Evolutionary conservation across 2,888 invertebrate genomes (phyloP).

Genomic region (Heliconius charithonia): DNA sequence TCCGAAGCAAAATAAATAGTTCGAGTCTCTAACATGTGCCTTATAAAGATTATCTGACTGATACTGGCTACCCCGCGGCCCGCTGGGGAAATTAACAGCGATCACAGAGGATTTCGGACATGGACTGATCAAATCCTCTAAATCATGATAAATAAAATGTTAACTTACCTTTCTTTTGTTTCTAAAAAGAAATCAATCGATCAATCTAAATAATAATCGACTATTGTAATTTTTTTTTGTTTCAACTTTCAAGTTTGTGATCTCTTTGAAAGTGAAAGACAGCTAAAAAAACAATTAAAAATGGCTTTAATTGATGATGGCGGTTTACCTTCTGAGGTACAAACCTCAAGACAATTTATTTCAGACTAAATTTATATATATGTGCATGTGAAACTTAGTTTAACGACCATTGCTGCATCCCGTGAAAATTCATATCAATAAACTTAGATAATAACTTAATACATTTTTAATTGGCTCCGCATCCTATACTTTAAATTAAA

Average conservation of each 20-base stretch:
- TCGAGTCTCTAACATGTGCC: not conserved
- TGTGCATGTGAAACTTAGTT: too few species aligned
- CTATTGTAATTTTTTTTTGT: too few species aligned
- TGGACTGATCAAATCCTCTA: slow-evolving; percentile 27
- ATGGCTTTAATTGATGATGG: not conserved
- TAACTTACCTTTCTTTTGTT: not conserved
- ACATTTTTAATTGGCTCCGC: not conserved
- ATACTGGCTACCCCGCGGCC: slow-evolving; percentile 25
- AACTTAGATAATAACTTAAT: not conserved
- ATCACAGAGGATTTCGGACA: slow-evolving; percentile 28
- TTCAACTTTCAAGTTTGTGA: too few species aligned
- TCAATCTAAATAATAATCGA: too few species aligned
- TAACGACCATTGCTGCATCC: not conserved
- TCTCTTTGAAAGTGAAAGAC: too few species aligned
- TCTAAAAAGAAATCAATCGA: not conserved
- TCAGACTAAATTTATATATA: not conserved
- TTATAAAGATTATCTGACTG: slow-evolving; percentile 32
- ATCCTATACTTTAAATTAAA: not conserved
- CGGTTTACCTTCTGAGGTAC: not conserved
- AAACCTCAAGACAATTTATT: not conserved
- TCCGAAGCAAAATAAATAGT: slow-evolving; percentile 15
- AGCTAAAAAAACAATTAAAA: too few species aligned
- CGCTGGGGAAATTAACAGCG: slow-evolving; percentile 42
- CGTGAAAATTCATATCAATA: not conserved
- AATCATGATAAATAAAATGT: not conserved